These are phyloP conservation scores for Mimumesa dahlbomi DNA, from an alignment of 2,888 invertebrate species.

Conservation along the genomic window DNA sequence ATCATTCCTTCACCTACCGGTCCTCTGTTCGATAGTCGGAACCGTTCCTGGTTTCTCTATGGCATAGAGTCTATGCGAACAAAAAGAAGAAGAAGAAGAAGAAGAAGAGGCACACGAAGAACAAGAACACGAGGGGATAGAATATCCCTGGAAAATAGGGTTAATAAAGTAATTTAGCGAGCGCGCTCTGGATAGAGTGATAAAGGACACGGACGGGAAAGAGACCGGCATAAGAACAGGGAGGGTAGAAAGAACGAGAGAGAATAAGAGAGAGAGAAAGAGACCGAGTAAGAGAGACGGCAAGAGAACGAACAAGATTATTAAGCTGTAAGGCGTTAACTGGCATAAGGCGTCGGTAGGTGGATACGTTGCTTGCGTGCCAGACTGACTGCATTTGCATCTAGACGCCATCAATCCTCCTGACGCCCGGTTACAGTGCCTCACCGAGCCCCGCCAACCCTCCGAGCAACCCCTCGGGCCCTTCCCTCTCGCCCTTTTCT, in stretches of 20 bases:
- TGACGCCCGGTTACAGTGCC: constrained; percentile 76
- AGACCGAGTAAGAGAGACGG: constrained; percentile 30
- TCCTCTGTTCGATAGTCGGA: constrained; percentile 37
- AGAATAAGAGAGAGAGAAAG: constrained; percentile 17
- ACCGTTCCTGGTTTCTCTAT: constrained; percentile 46
- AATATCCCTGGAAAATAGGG: constrained; percentile 59
- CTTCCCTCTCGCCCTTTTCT: constrained; percentile 41
- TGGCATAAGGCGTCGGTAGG: constrained; percentile 80
- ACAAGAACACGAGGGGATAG: too few species aligned
- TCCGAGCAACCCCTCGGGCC: constrained; percentile 33
- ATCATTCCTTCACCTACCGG: constrained; percentile 44
- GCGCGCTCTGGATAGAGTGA: constrained; percentile 46
- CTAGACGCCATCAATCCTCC: constrained; percentile 80
- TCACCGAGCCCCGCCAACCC: constrained; percentile 39
- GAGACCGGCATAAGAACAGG: constrained; percentile 12
- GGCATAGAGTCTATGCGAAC: too few species aligned
- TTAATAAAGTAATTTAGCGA: constrained; percentile 73
- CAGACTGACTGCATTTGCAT: constrained; percentile 79
- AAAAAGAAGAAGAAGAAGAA: too few species aligned
- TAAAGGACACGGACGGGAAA: constrained; percentile 49
- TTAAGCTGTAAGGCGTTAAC: constrained; percentile 81
- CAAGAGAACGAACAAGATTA: constrained; percentile 75
- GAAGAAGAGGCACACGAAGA: too few species aligned
- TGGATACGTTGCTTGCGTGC: constrained; percentile 78
- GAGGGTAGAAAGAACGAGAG: constrained; percentile 28